phyloP scores from a whole-genome alignment of 2,113 vertebrate species.

The Cephalopholis sonnerati region DNA sequence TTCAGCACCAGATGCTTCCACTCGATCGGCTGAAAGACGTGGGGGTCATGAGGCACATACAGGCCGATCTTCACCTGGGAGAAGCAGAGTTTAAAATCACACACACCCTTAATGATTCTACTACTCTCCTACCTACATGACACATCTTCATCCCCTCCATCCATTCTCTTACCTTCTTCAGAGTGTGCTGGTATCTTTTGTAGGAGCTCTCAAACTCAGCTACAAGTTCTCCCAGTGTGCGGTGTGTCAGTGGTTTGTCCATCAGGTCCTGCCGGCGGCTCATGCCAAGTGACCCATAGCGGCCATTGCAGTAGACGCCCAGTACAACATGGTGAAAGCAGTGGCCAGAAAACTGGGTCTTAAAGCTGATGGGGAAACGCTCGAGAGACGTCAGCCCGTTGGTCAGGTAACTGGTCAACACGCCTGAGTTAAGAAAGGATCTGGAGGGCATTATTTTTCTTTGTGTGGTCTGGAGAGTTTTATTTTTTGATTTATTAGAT shows the following conservation, averaged over 20 bases:
- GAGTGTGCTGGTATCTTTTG: slow-evolving; percentile 93
- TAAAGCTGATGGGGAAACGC: slow-evolving; percentile 99
- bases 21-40: slow-evolving; percentile 96
- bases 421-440: slow-evolving; percentile 67
- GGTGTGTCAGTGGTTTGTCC: slow-evolving; percentile 93
- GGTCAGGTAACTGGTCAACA: slow-evolving; percentile 92
- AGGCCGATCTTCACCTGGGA: slow-evolving; percentile 92
- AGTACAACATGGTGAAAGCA: slow-evolving; percentile 97
- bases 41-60: slow-evolving; percentile 94
- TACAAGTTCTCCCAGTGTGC: slow-evolving; percentile 95
- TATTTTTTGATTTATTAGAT: background rate
- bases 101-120: rapidly evolving
- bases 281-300: slow-evolving; percentile 95
- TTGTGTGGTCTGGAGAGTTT: background rate
- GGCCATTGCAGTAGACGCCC: slow-evolving; percentile 94
- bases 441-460: background rate
- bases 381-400: slow-evolving; percentile 94
- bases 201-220: slow-evolving; percentile 97
- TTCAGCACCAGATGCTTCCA: slow-evolving; percentile 97
- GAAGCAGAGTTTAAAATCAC: background rate
- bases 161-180: slow-evolving; percentile 87
- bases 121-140: background rate
- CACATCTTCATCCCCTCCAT: background rate
- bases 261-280: slow-evolving; percentile 95
- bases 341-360: slow-evolving; percentile 97